phyloP scores from a whole-genome alignment of 2,888 invertebrate genomes.

The Mechanitis mazaeus region DNA sequence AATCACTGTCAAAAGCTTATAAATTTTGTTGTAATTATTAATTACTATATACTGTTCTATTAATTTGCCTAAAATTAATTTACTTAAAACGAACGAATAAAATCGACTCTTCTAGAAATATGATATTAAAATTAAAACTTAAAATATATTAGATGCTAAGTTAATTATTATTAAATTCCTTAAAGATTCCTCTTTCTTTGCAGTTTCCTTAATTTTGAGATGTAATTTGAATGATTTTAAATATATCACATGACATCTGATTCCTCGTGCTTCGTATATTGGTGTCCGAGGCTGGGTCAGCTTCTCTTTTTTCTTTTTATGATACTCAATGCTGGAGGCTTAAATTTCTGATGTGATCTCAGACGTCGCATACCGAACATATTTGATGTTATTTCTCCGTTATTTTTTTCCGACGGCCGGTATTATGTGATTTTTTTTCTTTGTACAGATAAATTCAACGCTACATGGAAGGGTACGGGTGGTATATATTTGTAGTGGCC shows the following conservation, averaged over 20 bases:
- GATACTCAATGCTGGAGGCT: constrained; percentile 62
- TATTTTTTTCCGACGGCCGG: constrained; percentile 37
- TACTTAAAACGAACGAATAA: too few relatives aligned
- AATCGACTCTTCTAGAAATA: too few relatives aligned
- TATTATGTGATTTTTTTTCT: constrained; percentile 46
- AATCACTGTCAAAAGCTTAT: too few relatives aligned
- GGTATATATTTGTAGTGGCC: constrained; percentile 22
- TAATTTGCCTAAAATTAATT: too few relatives aligned
- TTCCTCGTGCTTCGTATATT: constrained; percentile 71
- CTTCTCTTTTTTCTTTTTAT: constrained; percentile 46
- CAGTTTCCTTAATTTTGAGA: too few relatives aligned
- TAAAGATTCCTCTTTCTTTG: too few relatives aligned
- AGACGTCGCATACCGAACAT: constrained; percentile 72
- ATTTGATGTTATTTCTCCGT: constrained; percentile 63
- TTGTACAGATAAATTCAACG: constrained; percentile 59
- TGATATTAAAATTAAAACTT: too few relatives aligned
- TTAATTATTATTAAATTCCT: too few relatives aligned
- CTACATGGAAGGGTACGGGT: constrained; percentile 29
- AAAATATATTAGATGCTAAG: too few relatives aligned
- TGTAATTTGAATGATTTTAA: too few relatives aligned
- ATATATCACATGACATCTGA: constrained; percentile 62
- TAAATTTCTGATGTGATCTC: constrained; percentile 73
- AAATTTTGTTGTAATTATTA: too few relatives aligned
- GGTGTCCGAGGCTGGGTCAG: constrained; percentile 61
- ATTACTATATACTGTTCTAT: too few relatives aligned